Base-by-base conservation (phyloP, 2,113 vertebrate species). In the Carlito syrichta region DNA sequence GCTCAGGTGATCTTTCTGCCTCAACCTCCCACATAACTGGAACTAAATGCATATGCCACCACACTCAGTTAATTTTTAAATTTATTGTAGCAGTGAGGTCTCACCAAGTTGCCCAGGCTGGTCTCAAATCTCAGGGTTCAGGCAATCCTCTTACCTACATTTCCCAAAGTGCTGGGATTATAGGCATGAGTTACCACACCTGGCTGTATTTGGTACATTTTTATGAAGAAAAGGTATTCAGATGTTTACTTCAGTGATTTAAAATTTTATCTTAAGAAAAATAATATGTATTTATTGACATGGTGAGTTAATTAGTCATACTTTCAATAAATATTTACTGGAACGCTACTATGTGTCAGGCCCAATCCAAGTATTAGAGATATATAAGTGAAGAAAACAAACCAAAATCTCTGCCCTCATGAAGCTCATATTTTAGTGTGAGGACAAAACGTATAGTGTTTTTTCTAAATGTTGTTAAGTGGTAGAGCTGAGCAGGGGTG, bases 221-320 rank as follows among this genome's bases (percentile, higher is more conserved):
- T 74, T 23, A 95, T 54, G 54, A 85, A 63, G 58, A 89, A 35
- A 93, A 63, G 22, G 2, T 40, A 48, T 6, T 43, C 32, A 16
- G 52, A 69, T 56, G 63, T 79, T 45, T 58, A 94, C 43, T 86
- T 91, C 66, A 56, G 20, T 38, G 40, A 76, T 62, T 79, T 94
- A 58, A 86, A 91, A n/a, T 60, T 69, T 76, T 22, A 74, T 45
- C 86, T 81, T 86, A 74, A 96, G 86, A 45, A 73, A 93, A 93
- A 38, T 8, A 68, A 84, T 73, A 71, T 71, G 22, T 32, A 66
- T 68, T 58, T 86, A 87, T 17, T 91, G 50, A 91, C 43, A 86
- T 43, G 58, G 43, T 68, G 82, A 74, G 27, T 84, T 62, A 89
- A 79, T 71, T 35, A 62, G 81, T 66, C 84, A 68, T 58, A 73